A percentile compares a stretch with the other conserved stretches of the same genome.
Evolutionary conservation across 2,797 vertebrate genomes (phyloP).

Genomic region (Margarornis squamiger): DNA sequence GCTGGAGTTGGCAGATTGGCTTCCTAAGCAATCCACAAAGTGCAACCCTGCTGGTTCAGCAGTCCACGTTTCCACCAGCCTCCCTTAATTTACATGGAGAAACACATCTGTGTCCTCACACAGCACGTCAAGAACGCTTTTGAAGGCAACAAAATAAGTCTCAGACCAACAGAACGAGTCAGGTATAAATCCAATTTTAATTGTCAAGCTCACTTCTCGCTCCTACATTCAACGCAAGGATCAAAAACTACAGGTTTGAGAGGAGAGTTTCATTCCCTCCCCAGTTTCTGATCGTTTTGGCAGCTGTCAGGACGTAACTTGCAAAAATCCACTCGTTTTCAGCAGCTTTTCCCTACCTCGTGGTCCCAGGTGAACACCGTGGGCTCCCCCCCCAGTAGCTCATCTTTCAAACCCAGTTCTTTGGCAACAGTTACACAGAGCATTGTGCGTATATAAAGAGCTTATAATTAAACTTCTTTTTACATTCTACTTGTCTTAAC

Average conservation of each 20-base stretch:
- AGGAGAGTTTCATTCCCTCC: not conserved
- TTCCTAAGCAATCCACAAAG: not conserved
- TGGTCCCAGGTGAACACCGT: not conserved
- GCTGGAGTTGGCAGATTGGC: not conserved
- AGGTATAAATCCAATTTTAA: constrained; percentile 52
- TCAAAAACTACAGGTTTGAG: not conserved
- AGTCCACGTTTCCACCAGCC: not conserved
- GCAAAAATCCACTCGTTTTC: not conserved
- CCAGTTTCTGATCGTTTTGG: constrained; percentile 8
- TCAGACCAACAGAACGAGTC: constrained; percentile 18
- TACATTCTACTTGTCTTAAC: constrained; percentile 71
- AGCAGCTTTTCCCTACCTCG: not conserved
- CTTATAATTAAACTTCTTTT: constrained; percentile 59
- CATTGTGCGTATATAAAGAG: constrained; percentile 65
- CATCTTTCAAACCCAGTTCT: constrained; percentile 26
- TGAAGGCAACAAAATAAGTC: constrained; percentile 13
- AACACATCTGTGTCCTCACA: not conserved
- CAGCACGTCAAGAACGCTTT: accelerated
- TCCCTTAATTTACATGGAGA: not conserved
- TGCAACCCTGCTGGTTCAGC: not conserved
- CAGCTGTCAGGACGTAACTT: not conserved
- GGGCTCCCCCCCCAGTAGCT: not conserved
- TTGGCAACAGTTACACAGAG: constrained; percentile 65
- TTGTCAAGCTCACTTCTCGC: constrained; percentile 48
- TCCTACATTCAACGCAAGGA: constrained; percentile 46